A percentile compares a stretch with the other conserved stretches of the same genome.
Conservation (phyloP, 2,113 vertebrate genomes). For the crab-eating macaque (Macaca fascicularis) region DNA sequence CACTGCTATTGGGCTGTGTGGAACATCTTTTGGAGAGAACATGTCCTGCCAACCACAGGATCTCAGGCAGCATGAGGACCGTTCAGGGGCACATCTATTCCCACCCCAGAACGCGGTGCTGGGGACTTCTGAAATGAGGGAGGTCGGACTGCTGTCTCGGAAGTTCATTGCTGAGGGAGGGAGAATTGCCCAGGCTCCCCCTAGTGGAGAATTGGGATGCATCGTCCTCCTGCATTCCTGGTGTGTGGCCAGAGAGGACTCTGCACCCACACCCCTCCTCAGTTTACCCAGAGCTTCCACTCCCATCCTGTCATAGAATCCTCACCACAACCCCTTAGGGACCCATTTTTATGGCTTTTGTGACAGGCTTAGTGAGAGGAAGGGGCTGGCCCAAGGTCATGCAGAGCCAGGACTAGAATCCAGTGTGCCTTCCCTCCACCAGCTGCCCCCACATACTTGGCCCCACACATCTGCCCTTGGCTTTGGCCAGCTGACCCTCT, state of each 20-base stretch:
- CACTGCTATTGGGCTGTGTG: background rate
- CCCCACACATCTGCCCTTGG: background rate
- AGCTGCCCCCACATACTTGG: background rate
- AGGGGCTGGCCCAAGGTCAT: no score
- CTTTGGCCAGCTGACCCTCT: background rate
- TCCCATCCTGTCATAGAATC: background rate
- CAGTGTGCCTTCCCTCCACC: background rate
- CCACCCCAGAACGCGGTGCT: rapidly evolving
- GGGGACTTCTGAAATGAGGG: background rate
- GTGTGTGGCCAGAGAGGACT: background rate
- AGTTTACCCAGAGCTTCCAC: background rate
- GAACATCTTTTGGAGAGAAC: background rate
- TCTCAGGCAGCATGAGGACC: background rate
- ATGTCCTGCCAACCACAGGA: background rate
- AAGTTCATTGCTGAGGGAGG: background rate
- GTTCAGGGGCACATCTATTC: background rate
- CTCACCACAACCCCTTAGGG: background rate
- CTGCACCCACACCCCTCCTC: background rate
- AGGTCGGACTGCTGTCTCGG: background rate
- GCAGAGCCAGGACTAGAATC: background rate
- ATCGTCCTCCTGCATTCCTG: rapidly evolving
- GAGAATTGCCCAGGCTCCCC: conserved; percentile 46
- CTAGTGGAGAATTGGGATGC: conserved; percentile 40
- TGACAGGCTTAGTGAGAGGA: background rate
- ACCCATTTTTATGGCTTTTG: background rate